Evolutionary conservation across 1,140 invertebrate species (phyloP), one percentile per base, ranked within the genome.

Genomic region (Campodea augens): DNA sequence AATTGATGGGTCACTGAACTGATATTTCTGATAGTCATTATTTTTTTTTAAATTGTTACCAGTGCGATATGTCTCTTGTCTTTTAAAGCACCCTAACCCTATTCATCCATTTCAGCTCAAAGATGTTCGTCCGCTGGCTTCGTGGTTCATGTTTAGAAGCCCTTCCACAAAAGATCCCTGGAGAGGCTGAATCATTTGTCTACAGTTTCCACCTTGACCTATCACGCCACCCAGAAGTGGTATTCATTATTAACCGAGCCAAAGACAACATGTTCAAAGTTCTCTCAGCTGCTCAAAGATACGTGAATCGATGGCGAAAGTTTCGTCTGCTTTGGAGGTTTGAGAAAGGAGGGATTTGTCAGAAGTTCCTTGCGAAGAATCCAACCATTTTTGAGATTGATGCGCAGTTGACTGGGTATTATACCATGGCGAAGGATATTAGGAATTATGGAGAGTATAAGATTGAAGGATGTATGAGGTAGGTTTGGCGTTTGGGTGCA

Each of bases 361-460:
- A 83, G 50, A 78, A 78, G 57, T 91, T 87, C 64, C 67, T 78
- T 3, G 61, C 66, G 23, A 75, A 74, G 42, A 68, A 75, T 55
- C 76, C 78, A 3, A 73, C 76, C 12, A 70, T 89, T 3, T 64
- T 73, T 19, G 70, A 75, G 47, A 88, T 81, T 63, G 81, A 89
- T 55, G 77, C 87, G 47, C 81, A 81, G 60, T 78, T 91, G 52
- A 73, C 74, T 54, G 84, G 80, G 62, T 90, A 86, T 58, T 73
- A 74, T 52, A 71, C 75, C 44, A 75, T 85, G 5, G 73, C 83
- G n/a, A 64, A 73, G 2, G 78, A 83, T 49, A 58, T 89, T 25
- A 53, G 73, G 5, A 65, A 69, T 2, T 10, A 32, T 10, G 27
- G 27, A 15, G 15, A 32, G 7, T 10, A 7, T 15, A 32, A 15